phyloP scores from a whole-genome alignment of 1,140 invertebrate genomes.

The Hycleus phaleratus region DNA sequence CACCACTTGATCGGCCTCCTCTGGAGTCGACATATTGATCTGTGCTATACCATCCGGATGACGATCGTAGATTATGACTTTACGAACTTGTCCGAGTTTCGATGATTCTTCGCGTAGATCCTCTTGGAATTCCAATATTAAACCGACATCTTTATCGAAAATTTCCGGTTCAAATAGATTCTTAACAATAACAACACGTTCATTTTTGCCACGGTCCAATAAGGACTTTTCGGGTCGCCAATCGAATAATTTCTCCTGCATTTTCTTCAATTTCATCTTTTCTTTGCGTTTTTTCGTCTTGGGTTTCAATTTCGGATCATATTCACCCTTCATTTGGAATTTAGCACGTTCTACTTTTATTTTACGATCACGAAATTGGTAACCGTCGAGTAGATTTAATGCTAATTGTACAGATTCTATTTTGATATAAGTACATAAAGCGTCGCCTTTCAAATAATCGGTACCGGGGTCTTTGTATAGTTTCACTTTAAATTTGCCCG shows the following conservation, averaged over 20 bases:
- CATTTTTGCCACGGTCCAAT: constrained; percentile 76
- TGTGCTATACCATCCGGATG: constrained; percentile 93
- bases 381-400: constrained; percentile 87
- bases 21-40: constrained; percentile 82
- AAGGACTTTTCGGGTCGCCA: constrained; percentile 90
- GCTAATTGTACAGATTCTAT: constrained; percentile 92
- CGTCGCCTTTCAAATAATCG: constrained; percentile 89
- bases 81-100: constrained; percentile 89
- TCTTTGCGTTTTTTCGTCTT: constrained; percentile 87
- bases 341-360: constrained; percentile 86
- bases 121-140: constrained; percentile 87
- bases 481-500: constrained; percentile 87
- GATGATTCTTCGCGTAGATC: constrained; percentile 82
- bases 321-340: constrained; percentile 90
- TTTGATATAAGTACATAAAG: constrained; percentile 94
- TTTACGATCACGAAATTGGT: constrained; percentile 66
- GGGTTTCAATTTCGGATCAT: constrained; percentile 89
- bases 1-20: constrained; percentile 87
- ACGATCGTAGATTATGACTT: constrained; percentile 87
- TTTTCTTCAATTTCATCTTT: constrained; percentile 84
- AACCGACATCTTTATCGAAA: constrained; percentile 81
- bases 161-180: constrained; percentile 88
- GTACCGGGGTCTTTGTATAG: constrained; percentile 82
- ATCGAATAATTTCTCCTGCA: constrained; percentile 91
- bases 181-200: constrained; percentile 87